Conservation (phyloP, 2,888 invertebrate species). For the Eristalis intricaria region DNA sequence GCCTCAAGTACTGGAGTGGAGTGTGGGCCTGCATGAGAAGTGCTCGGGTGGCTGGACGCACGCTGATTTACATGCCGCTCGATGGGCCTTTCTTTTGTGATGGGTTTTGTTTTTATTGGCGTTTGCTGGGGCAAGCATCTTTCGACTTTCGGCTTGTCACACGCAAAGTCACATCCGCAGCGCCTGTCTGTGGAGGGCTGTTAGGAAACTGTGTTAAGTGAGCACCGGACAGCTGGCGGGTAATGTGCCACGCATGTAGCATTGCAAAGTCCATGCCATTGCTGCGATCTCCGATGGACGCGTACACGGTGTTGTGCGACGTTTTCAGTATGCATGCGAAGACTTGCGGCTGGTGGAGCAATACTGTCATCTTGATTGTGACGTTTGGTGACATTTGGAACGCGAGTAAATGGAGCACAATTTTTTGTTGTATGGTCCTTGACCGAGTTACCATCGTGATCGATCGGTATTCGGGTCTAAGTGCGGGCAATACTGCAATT, state of each 20-base stretch:
- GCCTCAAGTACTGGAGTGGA: background rate
- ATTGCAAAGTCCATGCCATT: background rate
- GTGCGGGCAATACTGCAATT: background rate
- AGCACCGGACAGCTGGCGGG: background rate
- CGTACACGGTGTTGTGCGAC: background rate
- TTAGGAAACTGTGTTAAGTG: slow-evolving; percentile 27
- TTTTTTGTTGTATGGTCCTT: background rate
- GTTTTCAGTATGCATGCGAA: background rate
- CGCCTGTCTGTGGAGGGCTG: background rate
- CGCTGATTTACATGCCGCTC: background rate
- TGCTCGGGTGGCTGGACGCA: background rate
- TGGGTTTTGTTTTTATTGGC: background rate
- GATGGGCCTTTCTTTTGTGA: slow-evolving; percentile 1
- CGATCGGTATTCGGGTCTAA: background rate
- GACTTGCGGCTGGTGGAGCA: background rate
- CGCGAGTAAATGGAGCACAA: background rate
- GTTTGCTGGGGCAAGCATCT: background rate
- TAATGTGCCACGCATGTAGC: slow-evolving; percentile 6
- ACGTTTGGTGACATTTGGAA: background rate
- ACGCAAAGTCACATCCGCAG: slow-evolving; percentile 1
- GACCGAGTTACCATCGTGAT: background rate
- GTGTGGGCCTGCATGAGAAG: slow-evolving; percentile 14
- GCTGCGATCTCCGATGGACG: background rate
- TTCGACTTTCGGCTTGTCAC: background rate
- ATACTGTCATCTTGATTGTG: background rate